These are phyloP conservation scores for Leuctra nigra DNA, from an alignment of 2,888 invertebrate genomes.

Conservation along the genomic window DNA sequence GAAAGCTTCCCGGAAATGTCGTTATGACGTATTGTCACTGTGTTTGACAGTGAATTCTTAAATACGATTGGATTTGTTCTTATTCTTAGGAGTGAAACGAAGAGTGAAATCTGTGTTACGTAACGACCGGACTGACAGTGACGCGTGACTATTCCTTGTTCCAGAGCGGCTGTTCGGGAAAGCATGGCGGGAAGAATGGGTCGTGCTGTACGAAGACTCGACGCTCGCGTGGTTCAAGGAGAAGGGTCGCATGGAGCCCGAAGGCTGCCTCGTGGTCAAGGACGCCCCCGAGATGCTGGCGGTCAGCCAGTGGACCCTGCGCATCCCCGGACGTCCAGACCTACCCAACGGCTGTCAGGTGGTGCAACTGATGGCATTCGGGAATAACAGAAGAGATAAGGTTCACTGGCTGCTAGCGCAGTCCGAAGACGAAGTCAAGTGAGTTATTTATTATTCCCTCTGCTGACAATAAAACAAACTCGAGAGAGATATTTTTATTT, in stretches of 20 bases:
- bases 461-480: too few relatives aligned
- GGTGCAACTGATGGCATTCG: slow-evolving; percentile 71
- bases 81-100: too few relatives aligned
- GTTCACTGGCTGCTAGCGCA: slow-evolving; percentile 78
- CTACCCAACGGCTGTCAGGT: slow-evolving; percentile 62
- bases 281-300: slow-evolving; percentile 76
- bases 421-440: slow-evolving; percentile 72
- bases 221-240: slow-evolving; percentile 83
- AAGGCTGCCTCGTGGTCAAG: slow-evolving; percentile 54
- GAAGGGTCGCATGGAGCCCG: slow-evolving; percentile 45
- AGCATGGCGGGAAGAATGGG: slow-evolving; percentile 80
- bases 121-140: too few relatives aligned
- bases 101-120: too few relatives aligned
- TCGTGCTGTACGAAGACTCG: slow-evolving; percentile 76
- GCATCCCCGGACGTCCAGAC: slow-evolving; percentile 65
- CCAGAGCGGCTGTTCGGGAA: slow-evolving; percentile 73
- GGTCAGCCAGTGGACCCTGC: slow-evolving; percentile 71
- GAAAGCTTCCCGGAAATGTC: too few relatives aligned
- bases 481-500: too few relatives aligned
- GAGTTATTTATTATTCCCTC: too few relatives aligned
- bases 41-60: too few relatives aligned
- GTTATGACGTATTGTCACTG: too few relatives aligned
- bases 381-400: slow-evolving; percentile 59
- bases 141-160: too few relatives aligned
- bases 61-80: too few relatives aligned